Base-by-base conservation (phyloP, 2,113 vertebrate genomes). In the Larimichthys polyactis region DNA sequence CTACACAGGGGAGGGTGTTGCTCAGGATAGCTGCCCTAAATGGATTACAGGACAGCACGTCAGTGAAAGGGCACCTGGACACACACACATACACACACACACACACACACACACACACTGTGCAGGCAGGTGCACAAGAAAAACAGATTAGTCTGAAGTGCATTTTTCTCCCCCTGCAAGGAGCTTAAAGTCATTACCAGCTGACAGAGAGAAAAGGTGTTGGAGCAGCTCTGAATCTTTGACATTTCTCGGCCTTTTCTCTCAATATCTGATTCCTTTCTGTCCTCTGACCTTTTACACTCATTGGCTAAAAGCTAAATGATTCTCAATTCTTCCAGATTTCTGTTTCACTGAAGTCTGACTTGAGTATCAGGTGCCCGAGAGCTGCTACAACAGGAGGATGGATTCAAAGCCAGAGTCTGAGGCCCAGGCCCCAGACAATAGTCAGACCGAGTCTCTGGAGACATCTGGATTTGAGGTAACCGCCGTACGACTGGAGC, bases 401-500 rank as follows among this genome's bases (percentile, higher is more conserved):
- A 93, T 92, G 91, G 91, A 90, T 44, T 49, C 29, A 3, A 81
- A 88, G 27, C 1, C 27, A 29, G 82, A 82, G 69, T 0, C 52
- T 1, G 78, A 72, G 15, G 64, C 27, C 51, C 58, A 73, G 67
- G 17, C 11, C 15, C 82, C 85, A 16, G 88, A 90, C 67, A 87
- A 71, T 29, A 15, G 4, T 2, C 5, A 66, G 48, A 22, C 2
- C 0, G 15, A 1, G 17, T 54, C 7, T n/a, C 10, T 9, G 63
- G 89, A 79, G 20, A 11, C 72, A 0, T 68, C 76, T 0, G 85
- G 32, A 11, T 71, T 90, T 0, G 90, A 93, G 44, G 70, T 43
- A 12, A 90, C 88, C 0, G 58, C 68, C 0, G 72, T 75, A 19
- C 78, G 78, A 8, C 89, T 97, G 90, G 96, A 97, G 79, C 93